These are phyloP conservation scores for Lordiphosa collinella DNA, from an alignment of 1,140 invertebrate species.

Conservation along the genomic window DNA sequence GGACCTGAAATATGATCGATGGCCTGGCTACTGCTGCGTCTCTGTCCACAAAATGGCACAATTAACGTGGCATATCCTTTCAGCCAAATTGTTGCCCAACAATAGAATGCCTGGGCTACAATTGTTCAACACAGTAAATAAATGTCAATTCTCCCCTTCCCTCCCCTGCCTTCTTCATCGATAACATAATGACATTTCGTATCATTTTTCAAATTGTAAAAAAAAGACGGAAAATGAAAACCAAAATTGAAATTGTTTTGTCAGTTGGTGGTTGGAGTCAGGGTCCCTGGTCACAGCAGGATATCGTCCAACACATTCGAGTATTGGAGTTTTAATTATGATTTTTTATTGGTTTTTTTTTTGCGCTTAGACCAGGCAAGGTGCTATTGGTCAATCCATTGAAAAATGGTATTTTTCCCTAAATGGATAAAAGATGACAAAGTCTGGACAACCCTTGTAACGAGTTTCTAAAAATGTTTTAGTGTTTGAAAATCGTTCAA, in stretches of 20 bases:
- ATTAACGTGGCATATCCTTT: constrained; percentile 78
- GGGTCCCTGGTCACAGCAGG: constrained; percentile 51
- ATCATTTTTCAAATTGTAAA: constrained; percentile 74
- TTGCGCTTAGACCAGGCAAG: constrained; percentile 49
- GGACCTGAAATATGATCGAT: constrained; percentile 71
- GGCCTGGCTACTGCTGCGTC: constrained; percentile 56
- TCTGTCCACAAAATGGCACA: constrained; percentile 76
- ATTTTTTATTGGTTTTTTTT: constrained; percentile 69
- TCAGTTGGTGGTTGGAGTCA: constrained; percentile 54
- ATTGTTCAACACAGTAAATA: constrained; percentile 76
- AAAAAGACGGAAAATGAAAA: constrained; percentile 46
- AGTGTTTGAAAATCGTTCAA: constrained; percentile 20
- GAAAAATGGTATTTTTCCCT: constrained; percentile 59
- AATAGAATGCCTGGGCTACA: constrained; percentile 52
- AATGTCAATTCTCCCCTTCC: constrained; percentile 57
- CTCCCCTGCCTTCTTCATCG: constrained; percentile 26
- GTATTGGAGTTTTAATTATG: constrained; percentile 72
- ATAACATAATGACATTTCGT: constrained; percentile 77
- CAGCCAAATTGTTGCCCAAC: constrained; percentile 63
- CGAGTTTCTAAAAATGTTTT: constrained; percentile 42
- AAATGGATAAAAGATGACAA: constrained; percentile 11
- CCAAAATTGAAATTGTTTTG: constrained; percentile 76
- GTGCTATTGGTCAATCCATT: constrained; percentile 66
- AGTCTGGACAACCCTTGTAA: constrained; percentile 51
- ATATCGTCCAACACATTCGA: constrained; percentile 50